Evolutionary conservation across 2,797 vertebrate genomes (phyloP).

Genomic region (Gobio occitaniae): DNA sequence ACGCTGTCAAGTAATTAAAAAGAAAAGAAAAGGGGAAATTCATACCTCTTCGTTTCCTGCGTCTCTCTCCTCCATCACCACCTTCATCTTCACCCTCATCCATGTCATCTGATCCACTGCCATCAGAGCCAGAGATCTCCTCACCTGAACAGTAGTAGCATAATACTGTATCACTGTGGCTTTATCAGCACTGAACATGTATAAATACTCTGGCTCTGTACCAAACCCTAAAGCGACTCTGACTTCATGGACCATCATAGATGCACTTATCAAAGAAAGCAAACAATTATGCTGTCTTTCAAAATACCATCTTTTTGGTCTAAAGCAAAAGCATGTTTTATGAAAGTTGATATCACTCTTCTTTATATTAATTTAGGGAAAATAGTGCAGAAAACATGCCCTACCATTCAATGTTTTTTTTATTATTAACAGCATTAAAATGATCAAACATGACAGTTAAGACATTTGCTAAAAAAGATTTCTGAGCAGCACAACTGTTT

Average conservation of each 20-base stretch:
- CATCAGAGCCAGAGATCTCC: constrained; percentile 96
- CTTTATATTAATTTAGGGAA: neutral
- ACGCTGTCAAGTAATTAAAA: neutral
- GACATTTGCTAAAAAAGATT: neutral
- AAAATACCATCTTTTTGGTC: neutral
- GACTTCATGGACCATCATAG: neutral
- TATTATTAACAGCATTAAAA: neutral
- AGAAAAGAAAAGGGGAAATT: neutral
- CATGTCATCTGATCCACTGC: constrained; percentile 92
- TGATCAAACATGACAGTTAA: neutral
- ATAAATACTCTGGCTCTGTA: neutral
- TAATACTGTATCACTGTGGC: neutral
- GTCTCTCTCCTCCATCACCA: constrained; percentile 88
- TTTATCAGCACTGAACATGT: neutral
- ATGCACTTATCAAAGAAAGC: neutral
- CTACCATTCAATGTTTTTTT: too few relatives aligned
- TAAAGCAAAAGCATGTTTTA: neutral
- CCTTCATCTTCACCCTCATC: constrained; percentile 89
- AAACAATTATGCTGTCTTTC: neutral
- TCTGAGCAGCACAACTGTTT: neutral
- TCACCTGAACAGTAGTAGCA: constrained; percentile 81
- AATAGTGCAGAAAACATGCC: neutral
- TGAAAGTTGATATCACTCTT: neutral
- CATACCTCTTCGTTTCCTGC: constrained; percentile 87
- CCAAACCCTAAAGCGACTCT: neutral